Evolutionary conservation across 1,140 invertebrate species (phyloP).

Genomic region (Laupala kohalensis): DNA sequence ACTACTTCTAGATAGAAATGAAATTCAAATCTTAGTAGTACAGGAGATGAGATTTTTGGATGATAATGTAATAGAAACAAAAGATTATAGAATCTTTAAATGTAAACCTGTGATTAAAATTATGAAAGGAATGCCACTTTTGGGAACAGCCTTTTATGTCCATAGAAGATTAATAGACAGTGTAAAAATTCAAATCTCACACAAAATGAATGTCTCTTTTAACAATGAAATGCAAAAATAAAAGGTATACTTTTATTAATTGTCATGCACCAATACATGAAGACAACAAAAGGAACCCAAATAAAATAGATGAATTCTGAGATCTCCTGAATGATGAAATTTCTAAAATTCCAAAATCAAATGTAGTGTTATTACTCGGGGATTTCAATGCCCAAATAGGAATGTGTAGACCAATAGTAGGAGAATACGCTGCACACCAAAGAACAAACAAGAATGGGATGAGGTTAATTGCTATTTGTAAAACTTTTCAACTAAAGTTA

Average conservation of each 20-base stretch:
- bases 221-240: conserved; percentile 1
- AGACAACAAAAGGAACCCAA: background rate
- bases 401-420: background rate
- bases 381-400: background rate
- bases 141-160: no score
- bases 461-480: background rate
- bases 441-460: background rate
- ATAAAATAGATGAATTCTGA: background rate
- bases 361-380: background rate
- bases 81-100: no score
- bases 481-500: background rate
- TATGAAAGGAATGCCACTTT: no score
- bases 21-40: no score
- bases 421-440: background rate
- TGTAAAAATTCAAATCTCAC: no score
- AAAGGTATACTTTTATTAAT: conserved; percentile 1
- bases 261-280: background rate
- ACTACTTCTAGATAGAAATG: no score
- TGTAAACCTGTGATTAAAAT: no score
- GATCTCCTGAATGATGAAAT: background rate
- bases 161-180: no score
- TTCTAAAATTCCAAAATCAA: background rate
- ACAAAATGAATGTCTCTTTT: no score
- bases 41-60: no score
- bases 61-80: no score